Base-by-base conservation (phyloP, 1,140 invertebrate species). In the Notospermus geniculatus region DNA sequence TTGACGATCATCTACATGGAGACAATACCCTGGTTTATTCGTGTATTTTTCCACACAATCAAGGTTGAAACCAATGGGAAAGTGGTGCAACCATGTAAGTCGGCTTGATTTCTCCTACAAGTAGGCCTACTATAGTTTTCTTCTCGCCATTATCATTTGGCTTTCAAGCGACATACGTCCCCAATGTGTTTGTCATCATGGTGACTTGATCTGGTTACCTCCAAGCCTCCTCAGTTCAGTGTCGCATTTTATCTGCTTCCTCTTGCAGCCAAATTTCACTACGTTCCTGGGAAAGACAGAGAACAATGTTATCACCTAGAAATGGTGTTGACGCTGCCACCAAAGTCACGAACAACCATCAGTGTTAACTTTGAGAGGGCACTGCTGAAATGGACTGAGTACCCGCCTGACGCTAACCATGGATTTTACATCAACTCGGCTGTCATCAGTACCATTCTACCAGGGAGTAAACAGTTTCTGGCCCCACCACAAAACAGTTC, bases 321-420 rank as follows among this genome's bases (percentile, higher is more conserved):
- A 82, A 77, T 97, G 15, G 84, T 91, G 0, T 78, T 98, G 29
- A 84, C 83, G 63, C 78, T 98, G 60, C 91, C 92, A 17, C 84
- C 92, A 0, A 85, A 87, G 64, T 91, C 91, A 0, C 86, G 88
- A 0, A 92, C 91, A 1, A 87, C 89, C 63, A 85, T 98, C 52
- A 90, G 87, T 13, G 86, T 97, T 59, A 89, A 95, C 69, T 95
- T 97, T 83, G 92, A 97, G 77, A 92, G 93, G 80, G 88, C 93
- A 25, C 94, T 98, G 75, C 84, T 98, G 1, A 97, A 97, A 80
- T 98, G 95, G 95, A 92, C 95, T 73, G 95, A 98, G 82, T 98
- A 98, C 84, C 95, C 95, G 39, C 96, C 97, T 1, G 97, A 99
- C 88, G 95, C 96, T 1, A 97, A 98, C 86, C 95, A 98, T 83